Conservation (phyloP, 2,113 vertebrate species). For the Brachyistius frenatus region DNA sequence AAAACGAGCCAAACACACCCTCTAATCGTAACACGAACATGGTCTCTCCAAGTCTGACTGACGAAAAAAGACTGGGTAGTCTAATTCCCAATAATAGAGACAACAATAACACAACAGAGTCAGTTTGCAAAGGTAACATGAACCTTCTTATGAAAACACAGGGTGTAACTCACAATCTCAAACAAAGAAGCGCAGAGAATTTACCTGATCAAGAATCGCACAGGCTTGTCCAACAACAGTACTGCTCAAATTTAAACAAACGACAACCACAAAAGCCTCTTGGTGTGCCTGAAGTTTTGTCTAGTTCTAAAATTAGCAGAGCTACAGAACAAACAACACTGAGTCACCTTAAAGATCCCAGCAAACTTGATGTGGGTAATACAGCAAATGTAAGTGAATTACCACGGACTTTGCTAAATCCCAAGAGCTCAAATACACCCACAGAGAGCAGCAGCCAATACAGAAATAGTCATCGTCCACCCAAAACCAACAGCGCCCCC, state of each 20-base stretch:
- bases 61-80: slow-evolving; percentile 42
- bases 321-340: slow-evolving; percentile 19
- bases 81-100: slow-evolving; percentile 39
- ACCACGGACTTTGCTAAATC: slow-evolving; percentile 37
- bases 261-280: slow-evolving; percentile 50
- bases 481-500: slow-evolving; percentile 33
- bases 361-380: slow-evolving; percentile 40
- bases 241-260: slow-evolving; percentile 48
- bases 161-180: slow-evolving; percentile 22
- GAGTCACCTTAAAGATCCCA: slow-evolving; percentile 39
- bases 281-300: slow-evolving; percentile 37
- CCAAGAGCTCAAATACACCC: slow-evolving; percentile 32
- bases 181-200: slow-evolving; percentile 37
- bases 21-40: slow-evolving; percentile 28
- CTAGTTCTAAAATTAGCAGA: slow-evolving; percentile 59
- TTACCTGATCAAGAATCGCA: slow-evolving; percentile 36
- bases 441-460: slow-evolving; percentile 47
- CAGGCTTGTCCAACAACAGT: slow-evolving; percentile 20
- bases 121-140: slow-evolving; percentile 43
- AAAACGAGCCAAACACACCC: slow-evolving; percentile 33
- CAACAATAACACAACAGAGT: slow-evolving; percentile 49
- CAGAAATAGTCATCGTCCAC: slow-evolving; percentile 30
- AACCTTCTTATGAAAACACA: slow-evolving; percentile 45
- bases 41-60: slow-evolving; percentile 10
- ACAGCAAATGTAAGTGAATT: slow-evolving; percentile 35